Evolutionary conservation across 2,113 vertebrate species (phyloP), one percentile per base, ranked within the genome.

Genomic region (Arizona elegans): DNA sequence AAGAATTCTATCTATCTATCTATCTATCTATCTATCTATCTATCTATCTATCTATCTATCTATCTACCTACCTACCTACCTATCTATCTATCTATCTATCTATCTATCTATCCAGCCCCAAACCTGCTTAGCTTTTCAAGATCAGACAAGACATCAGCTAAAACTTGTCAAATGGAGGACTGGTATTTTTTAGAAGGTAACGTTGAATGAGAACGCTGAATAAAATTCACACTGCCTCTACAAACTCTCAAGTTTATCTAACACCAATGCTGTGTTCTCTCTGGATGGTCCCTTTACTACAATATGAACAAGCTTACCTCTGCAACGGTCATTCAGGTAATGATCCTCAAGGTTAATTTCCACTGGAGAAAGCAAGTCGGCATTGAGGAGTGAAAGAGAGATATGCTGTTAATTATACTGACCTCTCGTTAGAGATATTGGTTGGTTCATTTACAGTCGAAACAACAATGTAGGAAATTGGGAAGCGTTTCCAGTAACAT

Each of bases 291-390:
- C 29, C 17, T 1, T 47, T 26, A 26, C 24, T 7, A 13, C 24
- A 54, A 29, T 50, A 62, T 7, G 24, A 85, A 86, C 56, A 94
- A 94, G 93, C 97, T 97, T 96, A 98, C 98, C 98, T 98, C 98
- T 97, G 94, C 98, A 98, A 91, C 98, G 97, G 95, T 98, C 98
- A 50, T 98, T 97, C 65, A 98, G 97, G 93, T 98, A 98, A 0
- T 97, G 98, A 95, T 98, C 98, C 95, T 98, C 98, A 43, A 97
- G 96, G 33, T 98, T 98, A 92, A 97, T 92, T 12, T 98, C 96
- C 0, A 95, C 93, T 93, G 96, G 96, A 93, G 47, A 92, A 92
- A 88, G 5, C 93, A 90, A 95, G 59, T 58, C 92, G 21, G 43
- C 50, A 90, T 95, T 94, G 95, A 26, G 93, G 56, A 54, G 29